Base-by-base conservation (phyloP, 2,797 vertebrate genomes). In the Morus bassanus region DNA sequence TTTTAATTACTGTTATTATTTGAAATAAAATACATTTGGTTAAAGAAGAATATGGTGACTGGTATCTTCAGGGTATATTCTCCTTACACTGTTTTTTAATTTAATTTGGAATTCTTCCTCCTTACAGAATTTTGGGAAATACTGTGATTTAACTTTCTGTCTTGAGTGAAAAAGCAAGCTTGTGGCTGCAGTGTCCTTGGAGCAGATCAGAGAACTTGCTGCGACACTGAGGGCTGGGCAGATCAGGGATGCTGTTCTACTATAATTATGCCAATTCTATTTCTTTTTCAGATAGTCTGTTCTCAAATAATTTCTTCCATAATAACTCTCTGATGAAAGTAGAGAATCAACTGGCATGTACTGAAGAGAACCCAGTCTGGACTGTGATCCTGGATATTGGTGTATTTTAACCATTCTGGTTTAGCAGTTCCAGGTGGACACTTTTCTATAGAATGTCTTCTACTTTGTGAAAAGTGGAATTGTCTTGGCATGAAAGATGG, bases 1-100 rank as follows among this genome's bases (percentile, higher is more conserved):
- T 96, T 96, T 95, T 95, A 95, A 96, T 96, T 91, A 83, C 56
- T 87, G 51, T 57, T 89, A 74, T 95, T 95, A 91, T 95, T 90
- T 93, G 30, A 97, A 96, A 91, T 74, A 87, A 94, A 87, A 60
- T 39, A 81, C 15, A 43, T 46, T 83, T 89, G 10, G 54, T 82
- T 82, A 60, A 91, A 89, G 56, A 90, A 54, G 8, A 41, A 45
- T 89, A 3, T 63, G 23, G 9, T 70, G n/a, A 79, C 43, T 84
- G 31, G 23, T 90, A 48, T 95, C 43, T 80, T 91, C 67, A 69
- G 59, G 21, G 11, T 87, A 37, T 73, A 79, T 30, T 67, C 31
- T 78, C 43, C 17, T 93, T 86, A 41, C 4, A 37, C 31, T 13
- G 27, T 35, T 23, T 57, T 41, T 9, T 7, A 12, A 67, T 64